Evolutionary conservation across 2,797 vertebrate species (phyloP), one percentile per base, ranked within the genome.

Genomic region (Ficedula albicollis): DNA sequence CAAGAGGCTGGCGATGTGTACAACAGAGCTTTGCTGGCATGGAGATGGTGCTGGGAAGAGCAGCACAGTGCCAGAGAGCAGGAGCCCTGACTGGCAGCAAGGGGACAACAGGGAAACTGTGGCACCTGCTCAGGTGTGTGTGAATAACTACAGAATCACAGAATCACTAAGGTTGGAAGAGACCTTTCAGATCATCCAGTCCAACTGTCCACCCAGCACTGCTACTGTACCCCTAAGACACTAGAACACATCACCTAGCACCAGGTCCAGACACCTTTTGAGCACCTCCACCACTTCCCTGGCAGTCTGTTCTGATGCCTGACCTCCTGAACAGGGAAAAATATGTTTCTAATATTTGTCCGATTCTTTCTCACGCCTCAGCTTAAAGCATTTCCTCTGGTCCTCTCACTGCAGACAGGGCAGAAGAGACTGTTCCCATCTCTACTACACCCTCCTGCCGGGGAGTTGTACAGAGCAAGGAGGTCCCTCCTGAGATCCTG

Each of bases 31-130:
- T 21, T 34, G 21, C 38, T 32, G 73, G 29, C 36, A 16, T 1
- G 14, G 41, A 41, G 48, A 26, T 34, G 2, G 10, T 3, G 1
- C 30, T 0, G 0, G 29, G 32, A 62, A 70, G 23, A 34, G 27
- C 30, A 51, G 32, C 66, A 26, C 36, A 26, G 29, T 11, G 20
- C 23, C 41, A 39, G 43, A 52, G 34, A 10, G 27, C 18, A 10
- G 52, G 22, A 60, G 13, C n/a, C 36, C 27, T 0, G 1, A 20
- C 8, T 0, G 0, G 30, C 6, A 7, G 13, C 26, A 13, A 26
- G 41, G 15, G 27, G 22, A 30, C 14, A 2, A 3, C 30, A 19
- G 17, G 15, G 20, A 16, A 70, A 14, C 26, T 32, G 41, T 11
- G 34, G 2, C n/a, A 83, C 14, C 49, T 11, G 27, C 15, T 22